These are phyloP conservation scores for Scrobipalpa atriplicella DNA, from an alignment of 2,888 invertebrate genomes.

Conservation along the genomic window DNA sequence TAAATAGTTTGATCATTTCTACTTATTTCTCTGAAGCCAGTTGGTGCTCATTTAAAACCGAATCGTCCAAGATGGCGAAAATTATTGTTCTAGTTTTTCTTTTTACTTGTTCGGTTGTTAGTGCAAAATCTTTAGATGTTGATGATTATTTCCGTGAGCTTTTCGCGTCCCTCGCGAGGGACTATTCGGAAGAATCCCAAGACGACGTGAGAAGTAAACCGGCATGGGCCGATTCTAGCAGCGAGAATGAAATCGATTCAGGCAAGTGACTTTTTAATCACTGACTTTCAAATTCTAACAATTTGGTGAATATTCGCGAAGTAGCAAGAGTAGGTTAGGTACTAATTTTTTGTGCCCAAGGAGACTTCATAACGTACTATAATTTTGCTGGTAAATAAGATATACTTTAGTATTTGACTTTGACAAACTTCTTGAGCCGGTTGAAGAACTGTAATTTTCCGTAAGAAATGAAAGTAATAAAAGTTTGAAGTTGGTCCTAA, in stretches of 20 bases:
- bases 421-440: no score
- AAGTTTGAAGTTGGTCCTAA: no score
- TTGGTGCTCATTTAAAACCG: background rate
- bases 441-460: no score
- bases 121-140: background rate
- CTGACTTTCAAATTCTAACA: no score
- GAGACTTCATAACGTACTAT: no score
- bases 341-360: no score
- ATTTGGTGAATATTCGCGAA: no score
- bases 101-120: background rate
- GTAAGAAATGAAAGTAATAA: no score
- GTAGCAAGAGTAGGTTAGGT: no score
- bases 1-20: background rate
- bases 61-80: background rate
- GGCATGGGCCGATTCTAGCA: background rate
- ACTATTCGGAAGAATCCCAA: background rate
- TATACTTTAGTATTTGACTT: no score
- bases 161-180: no score
- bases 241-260: background rate
- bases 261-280: background rate
- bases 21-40: background rate
- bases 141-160: background rate
- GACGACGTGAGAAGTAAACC: background rate
- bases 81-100: background rate
- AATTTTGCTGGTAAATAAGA: no score